Evolutionary conservation across 2,113 vertebrate genomes (phyloP).

Genomic region (Aspiorhynchus laticeps): DNA sequence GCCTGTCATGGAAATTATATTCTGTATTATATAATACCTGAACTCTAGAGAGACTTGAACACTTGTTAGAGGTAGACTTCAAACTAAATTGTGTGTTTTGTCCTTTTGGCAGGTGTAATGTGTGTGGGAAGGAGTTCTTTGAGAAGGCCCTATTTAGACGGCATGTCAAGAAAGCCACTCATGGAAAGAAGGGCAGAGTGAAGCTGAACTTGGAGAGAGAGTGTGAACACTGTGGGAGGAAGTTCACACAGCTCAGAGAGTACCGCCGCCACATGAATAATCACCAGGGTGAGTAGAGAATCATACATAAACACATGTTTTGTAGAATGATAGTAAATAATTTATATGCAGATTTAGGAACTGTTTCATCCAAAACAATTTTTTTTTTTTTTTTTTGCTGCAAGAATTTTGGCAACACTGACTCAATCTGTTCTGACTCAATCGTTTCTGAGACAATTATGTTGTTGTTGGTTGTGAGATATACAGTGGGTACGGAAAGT

Average conservation of each 20-base stretch:
- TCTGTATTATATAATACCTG: background rate
- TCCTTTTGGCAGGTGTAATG: conserved; percentile 84
- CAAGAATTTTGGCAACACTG: background rate
- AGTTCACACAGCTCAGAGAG: conserved; percentile 92
- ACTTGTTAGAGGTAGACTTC: background rate
- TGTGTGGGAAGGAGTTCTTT: conserved; percentile 98
- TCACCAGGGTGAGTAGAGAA: conserved; percentile 84
- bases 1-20: background rate
- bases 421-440: too few species aligned
- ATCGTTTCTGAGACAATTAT: too few species aligned
- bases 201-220: conserved; percentile 94
- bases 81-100: background rate
- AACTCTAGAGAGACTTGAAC: background rate
- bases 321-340: background rate
- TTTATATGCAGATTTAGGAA: background rate
- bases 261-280: conserved; percentile 97
- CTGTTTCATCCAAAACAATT: background rate
- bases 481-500: too few species aligned
- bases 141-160: conserved; percentile 96
- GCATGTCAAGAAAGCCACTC: conserved; percentile 97
- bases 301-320: background rate
- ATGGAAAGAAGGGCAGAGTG: conserved; percentile 95
- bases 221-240: conserved; percentile 93
- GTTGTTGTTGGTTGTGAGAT: too few species aligned
- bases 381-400: background rate